Evolutionary conservation across 2,113 vertebrate genomes (phyloP).

Genomic region (Meleagris gallopavo): DNA sequence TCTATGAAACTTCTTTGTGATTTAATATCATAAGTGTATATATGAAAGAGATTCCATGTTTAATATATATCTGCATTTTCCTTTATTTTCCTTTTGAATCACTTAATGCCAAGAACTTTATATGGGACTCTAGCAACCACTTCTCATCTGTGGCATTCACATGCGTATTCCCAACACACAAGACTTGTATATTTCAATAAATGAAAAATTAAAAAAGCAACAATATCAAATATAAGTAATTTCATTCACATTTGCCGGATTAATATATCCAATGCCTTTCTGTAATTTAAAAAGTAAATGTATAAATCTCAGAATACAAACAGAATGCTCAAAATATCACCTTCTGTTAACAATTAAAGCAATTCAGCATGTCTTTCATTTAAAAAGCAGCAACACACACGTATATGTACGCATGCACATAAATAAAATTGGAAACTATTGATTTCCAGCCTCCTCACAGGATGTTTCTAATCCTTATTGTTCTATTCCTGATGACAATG

Average conservation of each 20-base stretch:
- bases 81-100: not conserved
- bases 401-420: not conserved
- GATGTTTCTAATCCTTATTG: not conserved
- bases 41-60: not conserved
- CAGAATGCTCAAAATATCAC: not conserved
- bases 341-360: not conserved
- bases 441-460: not conserved
- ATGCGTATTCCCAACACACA: fast-evolving
- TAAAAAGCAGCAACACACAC: not conserved
- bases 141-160: not conserved
- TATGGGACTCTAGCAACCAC: not conserved
- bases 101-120: not conserved
- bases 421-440: not conserved
- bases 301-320: not conserved
- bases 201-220: not conserved
- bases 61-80: not conserved
- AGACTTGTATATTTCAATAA: not conserved
- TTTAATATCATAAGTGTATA: not conserved
- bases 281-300: not conserved
- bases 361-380: not conserved
- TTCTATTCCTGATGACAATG: not conserved
- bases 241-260: not conserved
- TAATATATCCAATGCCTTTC: not conserved
- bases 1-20: not conserved
- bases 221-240: not conserved